Percentiles rank a stretch among this genome's conserved stretches.
Conservation (phyloP, 2,113 vertebrate genomes). For the Pterocles orientalis region DNA sequence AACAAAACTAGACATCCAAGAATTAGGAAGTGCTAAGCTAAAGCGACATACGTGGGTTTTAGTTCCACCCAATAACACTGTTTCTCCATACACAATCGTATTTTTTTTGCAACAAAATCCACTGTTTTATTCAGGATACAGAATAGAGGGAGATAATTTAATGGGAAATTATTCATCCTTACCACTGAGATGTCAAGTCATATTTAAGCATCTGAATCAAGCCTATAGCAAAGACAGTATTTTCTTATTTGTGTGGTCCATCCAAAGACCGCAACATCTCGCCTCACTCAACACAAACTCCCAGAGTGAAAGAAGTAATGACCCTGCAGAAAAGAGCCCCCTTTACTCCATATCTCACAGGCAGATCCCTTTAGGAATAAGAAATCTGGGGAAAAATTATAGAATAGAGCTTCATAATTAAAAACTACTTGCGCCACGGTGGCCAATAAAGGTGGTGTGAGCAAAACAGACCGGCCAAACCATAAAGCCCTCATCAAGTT, state of each 20-base stretch:
- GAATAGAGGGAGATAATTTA: background rate
- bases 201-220: background rate
- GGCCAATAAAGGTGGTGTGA: background rate
- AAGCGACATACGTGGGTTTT: background rate
- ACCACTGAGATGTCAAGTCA: background rate
- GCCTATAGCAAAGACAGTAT: background rate
- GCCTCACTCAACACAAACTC: background rate
- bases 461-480: background rate
- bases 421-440: background rate
- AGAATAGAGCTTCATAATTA: background rate
- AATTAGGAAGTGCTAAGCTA: background rate
- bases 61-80: background rate
- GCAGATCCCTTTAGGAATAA: background rate
- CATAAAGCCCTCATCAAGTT: background rate
- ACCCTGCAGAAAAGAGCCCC: background rate
- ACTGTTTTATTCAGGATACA: background rate
- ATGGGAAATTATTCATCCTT: background rate
- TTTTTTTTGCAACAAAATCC: background rate
- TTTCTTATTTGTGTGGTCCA: background rate
- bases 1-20: background rate
- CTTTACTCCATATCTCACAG: background rate
- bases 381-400: background rate
- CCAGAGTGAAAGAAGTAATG: background rate
- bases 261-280: background rate
- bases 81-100: background rate